Conservation (phyloP, 30 jellyfish, hydroid and myxozoan genomes). For the Aurelia coerulea region DNA sequence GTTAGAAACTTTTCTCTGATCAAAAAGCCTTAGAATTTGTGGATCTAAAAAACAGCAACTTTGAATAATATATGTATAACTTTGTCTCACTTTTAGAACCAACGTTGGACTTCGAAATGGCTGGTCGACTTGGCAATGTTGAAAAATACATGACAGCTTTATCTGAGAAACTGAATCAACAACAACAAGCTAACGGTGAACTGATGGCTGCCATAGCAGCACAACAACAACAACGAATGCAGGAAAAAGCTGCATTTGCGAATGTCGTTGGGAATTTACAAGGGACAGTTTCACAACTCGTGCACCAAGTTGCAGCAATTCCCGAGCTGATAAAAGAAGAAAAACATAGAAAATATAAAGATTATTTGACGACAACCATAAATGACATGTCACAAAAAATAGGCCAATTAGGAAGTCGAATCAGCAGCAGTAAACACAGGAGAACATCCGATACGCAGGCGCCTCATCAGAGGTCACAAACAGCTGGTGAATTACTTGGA, state of each 20-base stretch:
- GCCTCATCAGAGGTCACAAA: constrained; percentile 46
- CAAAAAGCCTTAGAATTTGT: too few relatives aligned
- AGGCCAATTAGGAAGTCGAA: constrained; percentile 20
- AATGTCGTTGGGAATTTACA: constrained; percentile 54
- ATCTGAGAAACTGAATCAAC: constrained; percentile 35
- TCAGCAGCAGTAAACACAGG: not conserved
- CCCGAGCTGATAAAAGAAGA: constrained; percentile 38
- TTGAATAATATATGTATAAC: too few relatives aligned
- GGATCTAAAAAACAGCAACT: too few relatives aligned
- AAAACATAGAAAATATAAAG: constrained; percentile 13
- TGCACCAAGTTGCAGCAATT: constrained; percentile 26
- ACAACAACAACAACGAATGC: constrained; percentile 50
- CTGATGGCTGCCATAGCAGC: constrained; percentile 43
- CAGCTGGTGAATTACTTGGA: constrained; percentile 54
- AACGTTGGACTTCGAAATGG: constrained; percentile 24
- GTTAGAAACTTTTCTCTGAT: too few relatives aligned
- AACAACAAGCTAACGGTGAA: constrained; percentile 41
- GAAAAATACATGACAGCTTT: constrained; percentile 32
- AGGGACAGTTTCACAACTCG: constrained; percentile 46
- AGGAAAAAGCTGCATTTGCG: constrained; percentile 43
- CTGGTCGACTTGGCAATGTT: constrained; percentile 46
- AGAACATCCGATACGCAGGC: constrained; percentile 13
- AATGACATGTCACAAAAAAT: constrained; percentile 39
- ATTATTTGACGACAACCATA: constrained; percentile 24
- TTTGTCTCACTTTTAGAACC: constrained; percentile 24